Evolutionary conservation across 2,113 vertebrate species (phyloP), one percentile per base, ranked within the genome.

Genomic region (Toxotes chatareus): DNA sequence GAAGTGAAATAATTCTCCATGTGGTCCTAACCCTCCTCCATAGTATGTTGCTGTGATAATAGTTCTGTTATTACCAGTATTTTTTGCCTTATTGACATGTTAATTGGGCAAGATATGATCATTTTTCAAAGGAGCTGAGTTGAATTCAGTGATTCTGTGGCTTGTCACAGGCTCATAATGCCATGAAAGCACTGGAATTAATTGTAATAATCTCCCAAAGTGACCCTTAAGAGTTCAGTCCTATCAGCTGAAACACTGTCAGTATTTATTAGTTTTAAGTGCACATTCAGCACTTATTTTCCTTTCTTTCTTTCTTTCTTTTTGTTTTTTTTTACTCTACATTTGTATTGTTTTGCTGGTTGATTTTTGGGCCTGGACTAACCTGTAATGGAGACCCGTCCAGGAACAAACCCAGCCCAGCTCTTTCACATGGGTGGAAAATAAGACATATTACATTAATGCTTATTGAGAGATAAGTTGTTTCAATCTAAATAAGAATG

Each of bases 251-350:
- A 70, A 38, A 73, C 19, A 13, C 36, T 74, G 42, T 63, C n/a
- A 11, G 44, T 87, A 80, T 87, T 80, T 87, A 87, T 87, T 80
- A 60, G 36, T 72, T 64, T 44, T 12, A 27, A 10, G 71, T 75
- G 40, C 32, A 49, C 5, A 31, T 73, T 83, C 3, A 66, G 36
- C 32, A 79, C 34, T 71, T 82, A 5, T 21, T 5, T 47, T 74
- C 27, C 27, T 27, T 27, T 27, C 27, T 27, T 27, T 27, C 27
- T 27, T 27, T 27, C 27, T 27, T 27, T 27, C 27, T 27, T 27
- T 27, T 27, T 27, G 27, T 67, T 16, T 51, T 68, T 38, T 13
- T 49, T 13, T 64, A 47, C 17, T 34, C 34, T 3, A 11, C 40
- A 64, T 56, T 14, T 65, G 64, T 69, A n/a, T 78, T 66, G 46